Conservation (phyloP, 2,888 invertebrate genomes). For the Branchipolynoe longqiensis region DNA sequence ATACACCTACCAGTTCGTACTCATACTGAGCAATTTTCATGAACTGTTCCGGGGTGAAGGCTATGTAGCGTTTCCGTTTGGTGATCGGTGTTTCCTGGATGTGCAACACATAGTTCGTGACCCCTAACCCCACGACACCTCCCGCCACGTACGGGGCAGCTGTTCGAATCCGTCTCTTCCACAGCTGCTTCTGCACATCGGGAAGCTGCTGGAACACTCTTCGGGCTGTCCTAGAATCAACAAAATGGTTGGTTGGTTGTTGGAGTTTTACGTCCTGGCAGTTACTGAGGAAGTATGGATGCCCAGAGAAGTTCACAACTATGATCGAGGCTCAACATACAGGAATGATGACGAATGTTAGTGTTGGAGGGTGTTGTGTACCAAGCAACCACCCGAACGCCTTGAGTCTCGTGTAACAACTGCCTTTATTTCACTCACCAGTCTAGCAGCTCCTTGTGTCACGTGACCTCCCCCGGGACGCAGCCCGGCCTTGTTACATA, state of each 20-base stretch:
- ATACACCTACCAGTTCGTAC: conserved; percentile 79
- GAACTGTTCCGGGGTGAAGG: conserved; percentile 83
- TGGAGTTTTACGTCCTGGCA: too few relatives aligned
- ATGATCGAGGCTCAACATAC: too few relatives aligned
- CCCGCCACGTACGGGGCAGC: not conserved
- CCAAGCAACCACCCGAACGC: too few relatives aligned
- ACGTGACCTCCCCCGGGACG: too few relatives aligned
- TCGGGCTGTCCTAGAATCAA: not conserved
- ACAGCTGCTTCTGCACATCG: conserved; percentile 4
- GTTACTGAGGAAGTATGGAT: too few relatives aligned
- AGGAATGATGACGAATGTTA: too few relatives aligned
- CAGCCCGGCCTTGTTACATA: too few relatives aligned
- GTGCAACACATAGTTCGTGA: conserved; percentile 81
- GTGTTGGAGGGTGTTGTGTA: too few relatives aligned
- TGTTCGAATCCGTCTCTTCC: not conserved
- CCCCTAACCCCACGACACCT: not conserved
- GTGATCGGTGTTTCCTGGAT: conserved; percentile 84
- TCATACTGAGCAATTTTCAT: conserved; percentile 80
- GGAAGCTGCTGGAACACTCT: conserved; percentile 3
- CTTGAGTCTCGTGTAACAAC: too few relatives aligned
- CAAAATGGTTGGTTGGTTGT: not conserved
- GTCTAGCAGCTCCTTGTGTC: too few relatives aligned
- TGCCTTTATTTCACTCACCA: too few relatives aligned
- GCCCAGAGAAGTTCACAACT: too few relatives aligned
- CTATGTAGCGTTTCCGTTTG: conserved; percentile 83